Base-by-base conservation (phyloP, 2,888 invertebrate genomes). In the Drosophila falleni region DNA sequence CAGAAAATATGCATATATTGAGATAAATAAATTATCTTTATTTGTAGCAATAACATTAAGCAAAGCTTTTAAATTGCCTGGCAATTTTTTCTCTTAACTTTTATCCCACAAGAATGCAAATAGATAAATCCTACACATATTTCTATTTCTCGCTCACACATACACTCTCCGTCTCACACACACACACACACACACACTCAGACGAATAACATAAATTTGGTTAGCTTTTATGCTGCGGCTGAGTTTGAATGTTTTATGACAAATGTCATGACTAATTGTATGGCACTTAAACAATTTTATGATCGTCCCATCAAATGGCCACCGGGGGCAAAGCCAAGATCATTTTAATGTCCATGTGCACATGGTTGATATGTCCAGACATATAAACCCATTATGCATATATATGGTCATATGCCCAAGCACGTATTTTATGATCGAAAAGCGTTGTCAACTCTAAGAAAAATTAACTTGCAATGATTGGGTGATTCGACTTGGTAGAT, bases 191-290 rank as follows among this genome's bases (percentile, higher is more conserved):
- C n/a, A n/a, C 2, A 29, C 33, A 50, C 26, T 23, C 11, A 42
- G 5, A 15, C 4, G 5, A 5, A 15, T 9, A 41, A 47, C 33
- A 54, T 11, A 60, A 44, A 41, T 54, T 39, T 33, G 44, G 19
- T 67, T 15, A 44, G 56, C 55, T 78, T 78, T 68, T 63, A 73
- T 78, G 74, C 46, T 50, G 31, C 49, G 51, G 53, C 62, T 15
- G 33, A 46, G 19, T 59, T 55, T 66, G 58, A 61, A 70, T 63
- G 49, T 67, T 84, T 89, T 79, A 87, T 79, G 78, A 74, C 71
- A 81, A 87, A 71, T 81, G 70, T 72, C 72, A 78, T 85, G 81
- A 78, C 89, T 87, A 86, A 87, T 86, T 86, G 85, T 80, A 72
- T 50, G 79, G 73, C 87, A 84, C 80, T 80, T 74, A 86, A 83